Evolutionary conservation across 2,797 vertebrate genomes (phyloP), one percentile per base, ranked within the genome.

Genomic region (Glossophaga mutica): DNA sequence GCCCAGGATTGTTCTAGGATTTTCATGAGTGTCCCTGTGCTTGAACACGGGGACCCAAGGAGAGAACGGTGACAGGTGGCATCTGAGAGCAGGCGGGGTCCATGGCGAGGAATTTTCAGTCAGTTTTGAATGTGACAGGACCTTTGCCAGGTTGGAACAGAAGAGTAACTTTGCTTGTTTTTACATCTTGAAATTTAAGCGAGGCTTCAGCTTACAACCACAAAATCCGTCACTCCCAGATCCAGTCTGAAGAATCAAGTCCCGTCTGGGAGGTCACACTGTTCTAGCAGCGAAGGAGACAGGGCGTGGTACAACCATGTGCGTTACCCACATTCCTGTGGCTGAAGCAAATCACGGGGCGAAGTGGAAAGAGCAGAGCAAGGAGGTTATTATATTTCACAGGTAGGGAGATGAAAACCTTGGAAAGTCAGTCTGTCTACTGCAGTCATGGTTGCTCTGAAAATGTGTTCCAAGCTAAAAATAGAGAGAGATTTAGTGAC

Each of bases 11-110:
- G 16, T 11, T 22, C 48, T 0, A 18, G 29, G 24, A 65, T 3
- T 39, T 6, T 26, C 39, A 39, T 7, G 44, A 87, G 52, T 10
- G 5, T 26, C 32, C 32, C 0, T 14, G 18, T 15, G 11, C 29
- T 22, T 79, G 34, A n/a, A 9, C 5, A 29, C 0, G 6, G n/a
- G 12, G 70, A 62, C 9, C 14, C 48, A 6, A 32, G 9, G 34
- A 57, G 12, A 46, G n/a, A 29, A 10, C 21, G 19, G 29, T 32
- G 12, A 6, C 15, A 68, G 77, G 71, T 14, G 50, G 44, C 59
- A 26, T 42, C 57, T n/a, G 21, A 44, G 0, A 48, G 44, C 12
- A 22, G 22, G 1, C 34, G 73, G 65, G 24, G 15, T 46, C 39
- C 18, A 2, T 10, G 11, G 4, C 14, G 5, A 42, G 39, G 12